Conservation (phyloP, 1,140 invertebrate species). For the Lucilia cuprina region DNA sequence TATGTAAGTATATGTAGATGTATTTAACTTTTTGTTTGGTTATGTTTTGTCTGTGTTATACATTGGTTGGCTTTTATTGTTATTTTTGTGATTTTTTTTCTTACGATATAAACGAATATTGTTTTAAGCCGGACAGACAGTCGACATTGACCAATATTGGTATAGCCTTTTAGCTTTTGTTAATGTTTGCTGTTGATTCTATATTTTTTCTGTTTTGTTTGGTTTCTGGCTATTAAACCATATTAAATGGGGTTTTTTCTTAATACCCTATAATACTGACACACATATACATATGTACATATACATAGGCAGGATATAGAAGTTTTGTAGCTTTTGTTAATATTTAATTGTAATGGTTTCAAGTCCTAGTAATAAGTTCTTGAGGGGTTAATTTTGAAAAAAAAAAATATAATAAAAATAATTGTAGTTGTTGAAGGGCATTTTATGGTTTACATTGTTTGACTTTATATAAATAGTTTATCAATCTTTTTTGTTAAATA, state of each 20-base stretch:
- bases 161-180: constrained; percentile 2
- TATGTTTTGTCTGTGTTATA: neutral
- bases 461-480: too few species aligned
- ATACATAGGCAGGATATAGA: too few species aligned
- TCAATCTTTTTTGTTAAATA: too few species aligned
- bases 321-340: too few species aligned
- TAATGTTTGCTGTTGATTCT: constrained; percentile 1
- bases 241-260: neutral
- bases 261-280: neutral
- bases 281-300: too few species aligned
- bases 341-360: too few species aligned
- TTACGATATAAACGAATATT: neutral
- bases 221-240: neutral
- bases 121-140: neutral
- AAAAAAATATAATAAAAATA: too few species aligned
- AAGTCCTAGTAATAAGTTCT: too few species aligned
- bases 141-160: neutral
- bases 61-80: neutral
- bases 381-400: too few species aligned
- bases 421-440: too few species aligned
- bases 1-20: neutral
- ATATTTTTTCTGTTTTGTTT: neutral
- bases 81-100: neutral
- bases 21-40: neutral
- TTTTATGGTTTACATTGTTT: too few species aligned